Evolutionary conservation across 2,113 vertebrate species (phyloP).

Genomic region (Semnopithecus entellus): DNA sequence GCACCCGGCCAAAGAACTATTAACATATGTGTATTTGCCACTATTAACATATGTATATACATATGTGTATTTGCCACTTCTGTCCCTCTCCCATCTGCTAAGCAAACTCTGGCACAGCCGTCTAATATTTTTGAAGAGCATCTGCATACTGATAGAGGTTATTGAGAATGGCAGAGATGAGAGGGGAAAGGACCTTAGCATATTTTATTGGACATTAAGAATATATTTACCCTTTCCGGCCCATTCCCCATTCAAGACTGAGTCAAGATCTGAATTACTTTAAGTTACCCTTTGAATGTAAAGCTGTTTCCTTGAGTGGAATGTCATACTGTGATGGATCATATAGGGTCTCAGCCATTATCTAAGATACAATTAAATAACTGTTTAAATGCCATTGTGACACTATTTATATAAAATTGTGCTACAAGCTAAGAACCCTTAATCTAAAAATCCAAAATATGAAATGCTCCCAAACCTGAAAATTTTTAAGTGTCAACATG

Average conservation of each 20-base stretch:
- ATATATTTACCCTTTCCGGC: background rate
- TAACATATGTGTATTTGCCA: background rate
- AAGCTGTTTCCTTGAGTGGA: background rate
- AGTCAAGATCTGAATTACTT: slow-evolving; percentile 29
- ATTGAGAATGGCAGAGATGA: background rate
- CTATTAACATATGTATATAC: too few species aligned
- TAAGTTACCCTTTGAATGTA: background rate
- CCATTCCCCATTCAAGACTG: background rate
- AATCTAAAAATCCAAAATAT: background rate
- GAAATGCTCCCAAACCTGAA: background rate
- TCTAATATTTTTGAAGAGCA: background rate
- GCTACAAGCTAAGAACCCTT: background rate
- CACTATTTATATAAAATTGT: background rate
- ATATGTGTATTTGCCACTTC: background rate
- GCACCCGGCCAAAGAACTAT: background rate
- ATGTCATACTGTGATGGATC: background rate
- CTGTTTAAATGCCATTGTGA: background rate
- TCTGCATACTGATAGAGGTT: background rate
- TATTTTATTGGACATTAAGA: background rate
- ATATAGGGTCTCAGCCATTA: background rate
- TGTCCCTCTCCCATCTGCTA: background rate
- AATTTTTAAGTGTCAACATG: background rate
- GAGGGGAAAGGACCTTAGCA: background rate
- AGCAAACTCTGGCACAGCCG: background rate
- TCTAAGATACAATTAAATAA: background rate